Evolutionary conservation across 2,113 vertebrate genomes (phyloP), one percentile per base, ranked within the genome.

Genomic region (Rhineura floridana): DNA sequence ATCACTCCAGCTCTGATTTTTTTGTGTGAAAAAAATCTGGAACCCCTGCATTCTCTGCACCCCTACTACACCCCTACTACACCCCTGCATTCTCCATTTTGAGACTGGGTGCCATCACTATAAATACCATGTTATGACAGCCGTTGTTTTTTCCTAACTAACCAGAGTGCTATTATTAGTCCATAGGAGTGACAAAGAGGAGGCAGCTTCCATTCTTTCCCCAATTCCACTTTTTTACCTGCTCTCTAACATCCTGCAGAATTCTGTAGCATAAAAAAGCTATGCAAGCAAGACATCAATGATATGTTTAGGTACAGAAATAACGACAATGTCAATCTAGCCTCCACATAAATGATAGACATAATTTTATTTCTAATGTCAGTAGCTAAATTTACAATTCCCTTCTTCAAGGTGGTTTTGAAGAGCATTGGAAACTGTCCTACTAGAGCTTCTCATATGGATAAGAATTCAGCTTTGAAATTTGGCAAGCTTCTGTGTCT

Each of bases 281-380:
- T 62, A 28, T 6, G 55, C 39, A n/a, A n/a, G 39, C 17, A 63
- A 76, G 30, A 30, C 17, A 76, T 46, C 52, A 44, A 17, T 46
- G 33, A 4, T 48, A 36, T 46, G 33, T 36, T 83, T 52, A 4
- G 10, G 36, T 30, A 44, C n/a, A 50, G 44, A 62, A 75, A 76
- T 11, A 76, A 4, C 2, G 19, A 44, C 28, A 85, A 42, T 19
- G 13, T 76, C 62, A 73, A 73, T 73, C 82, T 72, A 59, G n/a
- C n/a, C 52, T 59, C 65, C 65, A 83, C 25, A 30, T 83, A 70
- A 72, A 84, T 55, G 69, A 36, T 36, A 59, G 36, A 42, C 36
- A 28, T 28, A 39, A 33, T 84, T 73, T 59, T 59, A 67, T 67
- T 85, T 76, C 70, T 85, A 76, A 85, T 75, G 69, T 50, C 83